Conservation (phyloP, 1,140 invertebrate genomes). For the Drosophila ficusphila region DNA sequence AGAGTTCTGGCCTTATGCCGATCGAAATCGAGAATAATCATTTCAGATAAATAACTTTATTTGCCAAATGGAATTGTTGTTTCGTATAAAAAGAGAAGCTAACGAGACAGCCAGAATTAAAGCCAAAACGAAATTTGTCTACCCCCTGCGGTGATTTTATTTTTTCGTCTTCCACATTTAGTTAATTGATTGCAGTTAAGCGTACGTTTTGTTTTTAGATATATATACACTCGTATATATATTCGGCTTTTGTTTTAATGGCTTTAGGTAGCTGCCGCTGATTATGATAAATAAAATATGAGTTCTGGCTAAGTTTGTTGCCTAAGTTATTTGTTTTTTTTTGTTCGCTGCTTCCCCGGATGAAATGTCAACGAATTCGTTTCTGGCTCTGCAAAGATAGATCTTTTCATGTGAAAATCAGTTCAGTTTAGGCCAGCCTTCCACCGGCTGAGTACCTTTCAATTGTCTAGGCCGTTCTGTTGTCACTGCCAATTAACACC, state of each 20-base stretch:
- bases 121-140: constrained; percentile 52
- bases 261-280: constrained; percentile 45
- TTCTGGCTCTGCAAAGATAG: constrained; percentile 18
- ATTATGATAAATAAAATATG: constrained; percentile 75
- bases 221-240: neutral
- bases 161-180: constrained; percentile 52
- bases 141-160: constrained; percentile 50
- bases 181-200: constrained; percentile 67
- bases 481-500: constrained; percentile 66
- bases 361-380: constrained; percentile 72
- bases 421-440: constrained; percentile 49
- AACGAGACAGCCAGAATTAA: constrained; percentile 51
- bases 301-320: constrained; percentile 71
- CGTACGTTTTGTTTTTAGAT: constrained; percentile 29
- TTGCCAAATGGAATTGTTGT: constrained; percentile 64
- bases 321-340: constrained; percentile 61
- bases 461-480: constrained; percentile 52
- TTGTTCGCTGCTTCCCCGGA: neutral
- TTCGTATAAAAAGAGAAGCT: constrained; percentile 40
- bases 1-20: constrained; percentile 38
- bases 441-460: constrained; percentile 34
- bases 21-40: constrained; percentile 64
- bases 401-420: constrained; percentile 65
- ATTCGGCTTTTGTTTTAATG: constrained; percentile 38
- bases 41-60: constrained; percentile 76